Evolutionary conservation across 2,888 invertebrate species (phyloP), one percentile per base, ranked within the genome.

Genomic region (Drosophila helvetica): DNA sequence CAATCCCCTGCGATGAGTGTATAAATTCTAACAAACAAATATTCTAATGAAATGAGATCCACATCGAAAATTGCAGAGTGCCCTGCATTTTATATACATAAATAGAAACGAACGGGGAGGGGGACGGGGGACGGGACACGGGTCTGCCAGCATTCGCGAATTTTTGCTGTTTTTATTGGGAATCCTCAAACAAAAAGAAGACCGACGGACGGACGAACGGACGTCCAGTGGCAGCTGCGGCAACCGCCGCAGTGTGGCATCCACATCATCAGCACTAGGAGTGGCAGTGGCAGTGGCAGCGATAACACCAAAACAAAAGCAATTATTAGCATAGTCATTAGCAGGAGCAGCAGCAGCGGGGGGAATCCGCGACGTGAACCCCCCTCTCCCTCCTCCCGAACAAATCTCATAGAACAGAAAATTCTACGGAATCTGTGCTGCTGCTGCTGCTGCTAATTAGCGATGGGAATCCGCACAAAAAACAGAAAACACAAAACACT

Each of bases 241-340:
- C 30, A 30, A 64, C 15, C 38, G 74, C 38, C 38, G 74, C 60
- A 27, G 10, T 53, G 59, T 22, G 43, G 54, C 45, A 46, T 54
- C 22, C 46, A 17, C 17, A 52, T 43, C 67, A 56, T 25, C 42
- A 58, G 47, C 38, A 60, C 38, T 38, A 38, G 15, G n/a, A 38
- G 38, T 38, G 33, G 33, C 33, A 33, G 30, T 30, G 33, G n/a
- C 57, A 54, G 56, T 47, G 45, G 48, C 47, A 58, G 27, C 50
- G 66, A 68, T 61, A 57, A 54, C 66, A 71, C 72, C 75, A 77
- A 75, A 78, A 79, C 77, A 86, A 79, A 83, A 74, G 52, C 77
- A 78, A 83, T 81, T 81, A 81, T 81, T 81, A 71, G 85, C 80
- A 75, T 58, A 73, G 79, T 79, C 80, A 84, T 81, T 81, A 84